Conservation (phyloP, 2,888 invertebrate species). For the Orchesella flavescens region DNA sequence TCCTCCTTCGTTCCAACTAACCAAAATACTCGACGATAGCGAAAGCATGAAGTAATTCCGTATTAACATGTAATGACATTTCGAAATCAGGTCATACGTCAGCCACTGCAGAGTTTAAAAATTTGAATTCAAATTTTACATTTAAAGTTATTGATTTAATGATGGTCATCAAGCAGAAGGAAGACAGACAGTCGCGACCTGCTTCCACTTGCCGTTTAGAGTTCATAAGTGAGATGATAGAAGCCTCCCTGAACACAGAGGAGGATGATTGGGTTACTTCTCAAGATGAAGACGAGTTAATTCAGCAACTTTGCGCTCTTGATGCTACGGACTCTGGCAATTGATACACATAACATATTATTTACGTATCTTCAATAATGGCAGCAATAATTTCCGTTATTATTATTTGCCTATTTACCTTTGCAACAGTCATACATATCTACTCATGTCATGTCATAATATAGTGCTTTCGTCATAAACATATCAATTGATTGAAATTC, state of each 20-base stretch:
- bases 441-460: neutral
- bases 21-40: constrained; percentile 26
- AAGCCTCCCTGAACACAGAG: constrained; percentile 66
- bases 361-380: constrained; percentile 9
- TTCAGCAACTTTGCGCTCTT: constrained; percentile 69
- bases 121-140: neutral
- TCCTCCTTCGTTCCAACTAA: no score
- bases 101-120: constrained; percentile 34
- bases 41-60: constrained; percentile 46
- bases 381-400: neutral
- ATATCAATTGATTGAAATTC: constrained; percentile 40
- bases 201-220: constrained; percentile 60
- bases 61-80: neutral
- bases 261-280: constrained; percentile 71
- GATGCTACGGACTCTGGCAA: constrained; percentile 71
- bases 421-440: constrained; percentile 4
- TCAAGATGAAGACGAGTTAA: constrained; percentile 71
- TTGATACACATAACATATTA: constrained; percentile 48
- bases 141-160: constrained; percentile 34
- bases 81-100: constrained; percentile 60
- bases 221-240: constrained; percentile 69
- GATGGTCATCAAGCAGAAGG: constrained; percentile 54
- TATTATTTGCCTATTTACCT: no score
- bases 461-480: constrained; percentile 53
- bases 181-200: constrained; percentile 60